Evolutionary conservation across 2,113 vertebrate genomes (phyloP), one percentile per base, ranked within the genome.

Genomic region (Etheostoma cragini): DNA sequence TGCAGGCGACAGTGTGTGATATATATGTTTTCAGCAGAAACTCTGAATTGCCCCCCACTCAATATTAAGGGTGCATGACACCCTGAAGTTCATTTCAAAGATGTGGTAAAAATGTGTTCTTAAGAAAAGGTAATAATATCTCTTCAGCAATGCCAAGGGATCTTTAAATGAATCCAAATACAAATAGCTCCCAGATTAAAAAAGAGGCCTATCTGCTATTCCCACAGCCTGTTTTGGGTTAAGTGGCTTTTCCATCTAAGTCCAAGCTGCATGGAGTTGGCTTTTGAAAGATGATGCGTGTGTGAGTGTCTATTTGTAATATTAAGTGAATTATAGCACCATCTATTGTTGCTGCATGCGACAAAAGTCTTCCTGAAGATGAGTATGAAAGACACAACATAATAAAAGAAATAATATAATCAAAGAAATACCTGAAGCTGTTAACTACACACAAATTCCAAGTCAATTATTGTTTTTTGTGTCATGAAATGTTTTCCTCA

Each of bases 151-250:
- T 52, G 60, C 72, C 68, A 60, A 81, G 42, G 76, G 70, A 84
- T 81, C 76, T 33, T 7, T 68, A 78, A 78, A 65, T 62, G 61
- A 81, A 81, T 81, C 58, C 82, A 53, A 68, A 79, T 61, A 54
- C 81, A 86, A 85, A 79, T 83, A 76, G 76, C 75, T 78, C 56
- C 74, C 87, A 87, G 83, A 83, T 80, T 79, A 78, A 74, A 78
- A 74, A 61, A 22, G 72, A 78, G 49, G 45, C 35, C 60, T 82
- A 22, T 76, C 69, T 67, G 16, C 78, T 83, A 77, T 80, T 84
- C 78, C 76, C 66, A 62, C 83, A 81, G 67, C 83, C 81, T 89
- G 87, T 76, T 83, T 65, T 88, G 64, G 47, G 68, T 85, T 85
- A 80, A 84, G 53, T 69, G 71, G 78, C 60, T 89, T 83, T 86